These are phyloP conservation scores for Athetis lepigone DNA, from an alignment of 2,888 invertebrate species.

Conservation along the genomic window DNA sequence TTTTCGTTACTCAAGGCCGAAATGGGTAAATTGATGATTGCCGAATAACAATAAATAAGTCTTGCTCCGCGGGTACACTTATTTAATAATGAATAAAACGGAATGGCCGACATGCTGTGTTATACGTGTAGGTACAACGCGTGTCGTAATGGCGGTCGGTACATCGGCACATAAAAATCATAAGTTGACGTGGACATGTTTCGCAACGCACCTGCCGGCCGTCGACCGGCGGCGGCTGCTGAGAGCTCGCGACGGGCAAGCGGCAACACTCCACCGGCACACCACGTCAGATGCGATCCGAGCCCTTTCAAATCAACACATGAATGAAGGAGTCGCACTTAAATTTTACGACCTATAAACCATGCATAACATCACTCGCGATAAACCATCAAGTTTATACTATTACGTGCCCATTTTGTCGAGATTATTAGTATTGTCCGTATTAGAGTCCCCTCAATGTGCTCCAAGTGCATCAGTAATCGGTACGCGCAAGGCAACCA, in stretches of 20 bases:
- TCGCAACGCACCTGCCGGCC: constrained; percentile 80
- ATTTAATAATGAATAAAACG: constrained; percentile 67
- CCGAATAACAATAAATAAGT: constrained; percentile 64
- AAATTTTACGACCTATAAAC: constrained; percentile 67
- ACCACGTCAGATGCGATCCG: constrained; percentile 45
- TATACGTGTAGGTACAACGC: constrained; percentile 71
- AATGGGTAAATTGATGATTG: constrained; percentile 64
- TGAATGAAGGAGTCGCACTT: constrained; percentile 49
- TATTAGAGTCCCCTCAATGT: constrained; percentile 42
- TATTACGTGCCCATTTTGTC: constrained; percentile 40
- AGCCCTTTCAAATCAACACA: constrained; percentile 55
- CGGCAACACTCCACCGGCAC: constrained; percentile 32
- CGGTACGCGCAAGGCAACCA: constrained; percentile 69
- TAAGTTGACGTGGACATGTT: constrained; percentile 79
- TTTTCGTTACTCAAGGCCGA: constrained; percentile 59
- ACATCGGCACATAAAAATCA: constrained; percentile 81
- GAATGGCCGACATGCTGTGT: constrained; percentile 76
- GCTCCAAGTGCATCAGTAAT: constrained; percentile 67
- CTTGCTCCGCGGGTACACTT: constrained; percentile 55
- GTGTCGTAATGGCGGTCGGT: constrained; percentile 82
- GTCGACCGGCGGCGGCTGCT: constrained; percentile 54
- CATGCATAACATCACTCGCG: constrained; percentile 60
- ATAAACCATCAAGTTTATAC: constrained; percentile 51
- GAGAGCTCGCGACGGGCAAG: constrained; percentile 50
- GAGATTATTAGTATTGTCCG: constrained; percentile 44